Percentiles rank a stretch among this genome's conserved stretches.
These are phyloP conservation scores for Ceyx melanurus DNA, from an alignment of 2,113 vertebrate genomes.

Conservation along the genomic window DNA sequence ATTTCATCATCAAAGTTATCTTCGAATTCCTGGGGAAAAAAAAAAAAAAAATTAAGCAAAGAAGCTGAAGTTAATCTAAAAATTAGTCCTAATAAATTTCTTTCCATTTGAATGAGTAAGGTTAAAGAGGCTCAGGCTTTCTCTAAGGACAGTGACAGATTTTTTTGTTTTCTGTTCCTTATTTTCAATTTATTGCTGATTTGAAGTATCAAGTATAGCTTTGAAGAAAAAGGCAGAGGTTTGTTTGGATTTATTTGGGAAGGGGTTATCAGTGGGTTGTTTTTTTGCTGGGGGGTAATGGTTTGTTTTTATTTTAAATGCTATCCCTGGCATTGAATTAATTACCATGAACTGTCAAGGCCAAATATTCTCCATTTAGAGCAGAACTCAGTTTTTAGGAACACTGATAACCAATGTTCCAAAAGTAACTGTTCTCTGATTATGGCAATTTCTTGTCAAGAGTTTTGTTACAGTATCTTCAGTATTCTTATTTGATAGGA, in stretches of 20 bases:
- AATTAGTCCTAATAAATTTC: neutral
- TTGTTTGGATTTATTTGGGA: neutral
- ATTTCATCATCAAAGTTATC: constrained; percentile 98
- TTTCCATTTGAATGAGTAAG: neutral
- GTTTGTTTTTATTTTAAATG: neutral
- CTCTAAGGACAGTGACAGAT: neutral
- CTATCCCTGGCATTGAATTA: neutral
- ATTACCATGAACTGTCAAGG: neutral
- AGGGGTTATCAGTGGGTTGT: too few species aligned
- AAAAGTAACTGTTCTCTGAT: neutral
- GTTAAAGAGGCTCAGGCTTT: neutral
- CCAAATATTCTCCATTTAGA: neutral
- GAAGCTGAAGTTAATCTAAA: neutral
- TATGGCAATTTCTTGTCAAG: neutral
- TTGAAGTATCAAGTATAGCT: neutral
- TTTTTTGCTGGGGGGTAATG: neutral
- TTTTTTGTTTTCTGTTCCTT: neutral
- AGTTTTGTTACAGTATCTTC: neutral
- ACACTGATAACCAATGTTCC: neutral
- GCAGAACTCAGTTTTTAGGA: neutral
- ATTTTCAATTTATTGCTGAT: neutral
- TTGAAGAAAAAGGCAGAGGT: neutral
- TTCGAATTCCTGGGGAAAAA: constrained; percentile 89
- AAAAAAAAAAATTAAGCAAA: neutral
- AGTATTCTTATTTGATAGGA: neutral